Evolutionary conservation across 2,888 invertebrate genomes (phyloP).

Genomic region (Andrena dorsata): DNA sequence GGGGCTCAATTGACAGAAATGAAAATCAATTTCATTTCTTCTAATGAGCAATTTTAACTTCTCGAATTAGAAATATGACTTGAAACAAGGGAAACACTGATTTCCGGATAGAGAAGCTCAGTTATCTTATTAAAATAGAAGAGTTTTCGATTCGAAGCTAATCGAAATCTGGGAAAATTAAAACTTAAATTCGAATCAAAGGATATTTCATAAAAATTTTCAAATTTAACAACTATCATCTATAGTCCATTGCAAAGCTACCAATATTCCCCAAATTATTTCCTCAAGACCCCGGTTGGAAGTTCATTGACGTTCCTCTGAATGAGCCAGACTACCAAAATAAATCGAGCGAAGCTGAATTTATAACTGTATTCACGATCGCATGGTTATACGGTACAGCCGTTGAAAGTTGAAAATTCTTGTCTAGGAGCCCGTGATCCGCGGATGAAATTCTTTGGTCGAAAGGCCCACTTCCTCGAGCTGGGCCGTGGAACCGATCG

Average conservation of each 20-base stretch:
- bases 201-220: background rate
- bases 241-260: background rate
- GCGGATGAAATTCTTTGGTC: conserved; percentile 7
- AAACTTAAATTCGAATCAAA: background rate
- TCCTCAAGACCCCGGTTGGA: background rate
- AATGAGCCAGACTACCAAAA: background rate
- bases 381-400: background rate
- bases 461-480: background rate
- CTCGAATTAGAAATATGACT: too few relatives aligned
- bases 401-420: conserved; percentile 12
- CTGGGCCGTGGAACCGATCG: conserved; percentile 23
- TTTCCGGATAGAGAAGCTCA: too few relatives aligned
- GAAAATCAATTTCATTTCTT: too few relatives aligned
- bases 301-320: background rate
- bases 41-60: too few relatives aligned
- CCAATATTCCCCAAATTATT: conserved; percentile 2
- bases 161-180: too few relatives aligned
- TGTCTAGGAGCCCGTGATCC: conserved; percentile 2
- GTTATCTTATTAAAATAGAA: too few relatives aligned
- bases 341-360: background rate
- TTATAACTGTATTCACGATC: conserved; percentile 28
- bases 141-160: too few relatives aligned
- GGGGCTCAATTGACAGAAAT: too few relatives aligned
- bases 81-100: too few relatives aligned
- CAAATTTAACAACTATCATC: too few relatives aligned